Conservation (phyloP, 1,140 invertebrate genomes). For the Brachionus calyciflorus region DNA sequence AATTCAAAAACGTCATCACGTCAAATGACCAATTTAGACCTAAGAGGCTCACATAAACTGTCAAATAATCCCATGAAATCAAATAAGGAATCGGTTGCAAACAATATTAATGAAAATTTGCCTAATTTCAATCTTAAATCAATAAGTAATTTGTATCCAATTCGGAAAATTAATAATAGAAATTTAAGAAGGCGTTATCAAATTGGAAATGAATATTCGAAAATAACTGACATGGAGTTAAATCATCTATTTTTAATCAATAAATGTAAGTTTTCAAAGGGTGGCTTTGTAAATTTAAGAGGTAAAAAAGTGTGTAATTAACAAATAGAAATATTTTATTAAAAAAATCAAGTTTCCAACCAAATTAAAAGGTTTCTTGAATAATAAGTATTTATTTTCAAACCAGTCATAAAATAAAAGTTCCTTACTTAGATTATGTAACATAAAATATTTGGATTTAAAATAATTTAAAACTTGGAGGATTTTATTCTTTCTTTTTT, state of each 20-base stretch:
- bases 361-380: too few relatives aligned
- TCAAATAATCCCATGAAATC: conserved; percentile 22
- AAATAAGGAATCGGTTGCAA: neutral
- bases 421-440: too few relatives aligned
- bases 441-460: too few relatives aligned
- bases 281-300: too few relatives aligned
- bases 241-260: conserved; percentile 43
- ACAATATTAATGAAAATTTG: neutral
- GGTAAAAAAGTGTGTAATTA: too few relatives aligned
- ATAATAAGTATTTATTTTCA: too few relatives aligned
- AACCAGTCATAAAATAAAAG: too few relatives aligned
- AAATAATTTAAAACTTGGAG: too few relatives aligned
- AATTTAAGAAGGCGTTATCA: neutral
- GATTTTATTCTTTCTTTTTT: too few relatives aligned
- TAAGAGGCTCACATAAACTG: too few relatives aligned
- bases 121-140: neutral
- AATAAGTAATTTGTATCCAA: neutral
- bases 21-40: neutral
- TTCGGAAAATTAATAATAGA: conserved; percentile 19
- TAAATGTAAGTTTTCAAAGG: conserved; percentile 37
- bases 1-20: neutral
- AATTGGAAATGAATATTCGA: neutral
- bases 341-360: too few relatives aligned
- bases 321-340: too few relatives aligned
- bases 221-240: conserved; percentile 20